phyloP scores from a whole-genome alignment of 2,797 vertebrate genomes.

The Choloepus didactylus region DNA sequence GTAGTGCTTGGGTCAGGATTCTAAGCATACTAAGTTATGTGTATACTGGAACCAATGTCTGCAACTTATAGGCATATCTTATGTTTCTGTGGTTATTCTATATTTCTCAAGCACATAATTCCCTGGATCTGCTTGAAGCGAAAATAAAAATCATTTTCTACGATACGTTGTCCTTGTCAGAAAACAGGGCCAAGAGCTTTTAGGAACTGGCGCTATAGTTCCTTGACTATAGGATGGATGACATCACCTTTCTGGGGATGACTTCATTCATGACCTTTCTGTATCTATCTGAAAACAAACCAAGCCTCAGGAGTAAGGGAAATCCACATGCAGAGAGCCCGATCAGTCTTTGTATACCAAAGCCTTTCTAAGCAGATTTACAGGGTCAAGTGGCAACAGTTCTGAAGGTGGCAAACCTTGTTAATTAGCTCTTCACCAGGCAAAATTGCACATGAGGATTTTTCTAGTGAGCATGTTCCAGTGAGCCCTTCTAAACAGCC shows the following conservation, averaged over 20 bases:
- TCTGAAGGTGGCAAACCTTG: background rate
- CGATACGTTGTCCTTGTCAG: slow-evolving; percentile 71
- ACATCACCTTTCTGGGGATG: slow-evolving; percentile 70
- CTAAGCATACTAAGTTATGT: background rate
- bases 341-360: slow-evolving; percentile 47
- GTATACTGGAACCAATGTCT: background rate
- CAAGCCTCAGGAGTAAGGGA: background rate
- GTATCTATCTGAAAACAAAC: slow-evolving; percentile 39
- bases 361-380: slow-evolving; percentile 64
- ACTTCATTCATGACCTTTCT: slow-evolving; percentile 70
- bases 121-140: slow-evolving; percentile 49
- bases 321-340: background rate
- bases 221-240: slow-evolving; percentile 41
- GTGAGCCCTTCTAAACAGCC: background rate
- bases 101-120: background rate
- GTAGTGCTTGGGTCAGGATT: background rate
- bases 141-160: slow-evolving; percentile 71
- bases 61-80: background rate
- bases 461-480: slow-evolving; percentile 49
- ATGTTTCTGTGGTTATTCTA: background rate
- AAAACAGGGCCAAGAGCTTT: slow-evolving; percentile 67
- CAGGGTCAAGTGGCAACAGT: slow-evolving; percentile 68
- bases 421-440: slow-evolving; percentile 62
- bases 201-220: slow-evolving; percentile 1
- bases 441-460: slow-evolving; percentile 57